Base-by-base conservation (phyloP, 2,888 invertebrate species). In the Pheosia gnoma region DNA sequence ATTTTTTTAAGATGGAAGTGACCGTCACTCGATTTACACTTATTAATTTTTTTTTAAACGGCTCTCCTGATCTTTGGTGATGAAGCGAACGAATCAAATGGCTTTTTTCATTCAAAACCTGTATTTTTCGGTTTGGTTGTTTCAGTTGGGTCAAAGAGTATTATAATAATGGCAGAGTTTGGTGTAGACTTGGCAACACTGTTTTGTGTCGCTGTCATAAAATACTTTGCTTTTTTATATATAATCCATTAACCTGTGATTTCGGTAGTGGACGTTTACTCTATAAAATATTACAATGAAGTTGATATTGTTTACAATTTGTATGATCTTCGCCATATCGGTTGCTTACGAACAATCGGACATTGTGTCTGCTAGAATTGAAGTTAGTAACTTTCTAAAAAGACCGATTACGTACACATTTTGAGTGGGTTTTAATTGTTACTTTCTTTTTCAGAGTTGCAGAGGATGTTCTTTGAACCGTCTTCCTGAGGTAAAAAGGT, bases 381-480 rank as follows among this genome's bases (percentile, higher is more conserved):
- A 94, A 86, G 94, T 94, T 74, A 66, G 61, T 54, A 54, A 6
- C 55, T 11, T 54, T 7, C 41, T 6, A 47, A 4, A n/a, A 9
- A 45, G 43, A 9, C 43, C 6, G 8, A 45, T 45, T 11, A n/a
- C 11, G n/a, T 47, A n/a, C 11, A n/a, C n/a, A 8, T 11, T 45
- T n/a, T 11, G 11, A 4, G 9, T n/a, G 11, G 47, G 8, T 47
- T 47, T 36, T 41, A 11, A 11, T 37, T 13, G 9, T 45, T 57
- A 25, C 25, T 58, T 45, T n/a, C 58, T 58, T n/a, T 78, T 83
- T n/a, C 86, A 96, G 96, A 96, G 95, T 76, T 96, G 96, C 84
- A 91, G 95, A 74, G 96, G 96, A 56, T 96, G 96, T 80, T 94
- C 95, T 3, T 82, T 96, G 61, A 96, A 96, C 76, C 91, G 96